phyloP scores from a whole-genome alignment of 2,797 vertebrate genomes.

The Neomorphus geoffroyi region DNA sequence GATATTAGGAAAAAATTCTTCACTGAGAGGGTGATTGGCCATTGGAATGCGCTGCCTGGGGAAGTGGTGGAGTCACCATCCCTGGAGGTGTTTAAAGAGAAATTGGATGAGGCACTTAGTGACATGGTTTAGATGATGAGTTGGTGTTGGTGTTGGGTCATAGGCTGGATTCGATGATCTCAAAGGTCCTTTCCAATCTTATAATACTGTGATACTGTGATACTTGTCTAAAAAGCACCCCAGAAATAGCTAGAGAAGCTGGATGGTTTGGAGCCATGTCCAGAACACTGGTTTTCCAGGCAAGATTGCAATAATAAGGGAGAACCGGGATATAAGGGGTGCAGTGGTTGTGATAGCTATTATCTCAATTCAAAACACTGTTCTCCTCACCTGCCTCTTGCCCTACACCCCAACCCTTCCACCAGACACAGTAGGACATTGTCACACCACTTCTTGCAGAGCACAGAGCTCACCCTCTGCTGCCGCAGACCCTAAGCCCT shows the following conservation, averaged over 20 bases:
- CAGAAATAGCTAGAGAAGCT: not conserved
- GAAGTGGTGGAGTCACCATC: no score
- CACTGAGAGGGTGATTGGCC: no score
- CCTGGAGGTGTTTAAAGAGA: no score
- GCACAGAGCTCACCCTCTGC: not conserved
- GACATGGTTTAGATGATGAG: no score
- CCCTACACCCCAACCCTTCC: not conserved
- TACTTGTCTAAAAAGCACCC: not conserved
- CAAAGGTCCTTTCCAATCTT: no score
- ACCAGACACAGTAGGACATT: not conserved
- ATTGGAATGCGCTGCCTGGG: no score
- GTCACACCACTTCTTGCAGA: not conserved
- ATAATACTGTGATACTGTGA: no score
- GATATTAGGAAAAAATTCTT: no score
- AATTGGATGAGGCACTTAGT: no score
- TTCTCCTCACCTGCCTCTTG: not conserved
- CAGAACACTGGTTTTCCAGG: not conserved
- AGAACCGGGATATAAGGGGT: not conserved
- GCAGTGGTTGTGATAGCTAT: not conserved
- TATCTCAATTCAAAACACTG: not conserved
- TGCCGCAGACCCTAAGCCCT: not conserved
- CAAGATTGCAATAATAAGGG: not conserved
- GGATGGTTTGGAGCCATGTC: accelerated
- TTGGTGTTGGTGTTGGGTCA: no score
- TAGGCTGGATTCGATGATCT: no score